phyloP scores from a whole-genome alignment of 2,113 vertebrate species.

The Isichthys henryi region DNA sequence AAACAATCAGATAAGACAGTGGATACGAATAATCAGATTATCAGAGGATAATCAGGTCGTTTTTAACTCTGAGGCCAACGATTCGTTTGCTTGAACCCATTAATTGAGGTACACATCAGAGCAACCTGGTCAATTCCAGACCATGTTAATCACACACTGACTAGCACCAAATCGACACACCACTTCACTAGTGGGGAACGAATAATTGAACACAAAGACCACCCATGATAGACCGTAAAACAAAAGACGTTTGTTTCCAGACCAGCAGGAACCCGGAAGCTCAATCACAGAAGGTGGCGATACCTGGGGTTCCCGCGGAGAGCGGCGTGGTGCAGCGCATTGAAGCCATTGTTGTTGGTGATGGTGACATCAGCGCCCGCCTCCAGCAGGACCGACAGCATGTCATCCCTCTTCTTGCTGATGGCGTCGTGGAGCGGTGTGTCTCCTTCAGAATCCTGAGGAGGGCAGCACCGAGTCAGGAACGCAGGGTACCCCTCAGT shows the following conservation, averaged over 20 bases:
- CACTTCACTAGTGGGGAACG: background rate
- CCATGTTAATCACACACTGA: background rate
- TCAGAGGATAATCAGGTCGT: background rate
- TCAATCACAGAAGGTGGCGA: background rate
- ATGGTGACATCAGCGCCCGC: constrained; percentile 96
- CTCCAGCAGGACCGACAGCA: constrained; percentile 90
- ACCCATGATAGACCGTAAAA: background rate
- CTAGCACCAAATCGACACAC: background rate
- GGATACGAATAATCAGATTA: background rate
- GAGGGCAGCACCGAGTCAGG: constrained; percentile 13
- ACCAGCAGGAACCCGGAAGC: no score
- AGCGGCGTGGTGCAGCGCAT: constrained; percentile 92
- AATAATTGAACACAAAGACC: background rate
- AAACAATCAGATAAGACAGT: background rate
- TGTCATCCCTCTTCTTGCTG: constrained; percentile 98
- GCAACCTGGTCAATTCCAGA: background rate
- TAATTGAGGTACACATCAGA: background rate
- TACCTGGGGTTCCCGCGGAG: constrained; percentile 97
- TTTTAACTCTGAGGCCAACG: background rate
- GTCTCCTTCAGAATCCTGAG: constrained; percentile 92
- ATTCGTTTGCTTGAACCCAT: background rate
- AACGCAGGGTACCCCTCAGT: background rate
- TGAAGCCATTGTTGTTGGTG: constrained; percentile 98
- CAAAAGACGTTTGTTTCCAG: background rate
- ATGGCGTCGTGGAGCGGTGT: constrained; percentile 95